Conservation (phyloP, 2,797 vertebrate genomes). For the Platyrinchus mystaceus region DNA sequence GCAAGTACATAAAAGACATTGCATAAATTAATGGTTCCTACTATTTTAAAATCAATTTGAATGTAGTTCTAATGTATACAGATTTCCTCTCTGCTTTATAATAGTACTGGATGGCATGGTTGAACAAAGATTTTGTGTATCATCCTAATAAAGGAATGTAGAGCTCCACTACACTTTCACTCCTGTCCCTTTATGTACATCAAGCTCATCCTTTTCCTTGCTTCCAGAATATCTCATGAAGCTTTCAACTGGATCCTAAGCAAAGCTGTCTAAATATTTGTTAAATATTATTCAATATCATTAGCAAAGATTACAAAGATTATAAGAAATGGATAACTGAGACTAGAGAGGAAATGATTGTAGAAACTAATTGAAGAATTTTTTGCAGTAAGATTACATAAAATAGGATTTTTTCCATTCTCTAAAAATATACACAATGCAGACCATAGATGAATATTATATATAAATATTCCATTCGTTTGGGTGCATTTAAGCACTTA, state of each 20-base stretch:
- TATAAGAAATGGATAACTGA: not conserved
- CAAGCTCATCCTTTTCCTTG: not conserved
- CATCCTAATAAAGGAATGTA: not conserved
- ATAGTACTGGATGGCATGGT: not conserved
- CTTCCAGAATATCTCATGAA: not conserved
- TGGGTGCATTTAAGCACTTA: not conserved
- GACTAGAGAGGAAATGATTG: not conserved
- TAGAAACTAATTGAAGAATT: not conserved
- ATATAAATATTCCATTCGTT: not conserved
- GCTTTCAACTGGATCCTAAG: not conserved
- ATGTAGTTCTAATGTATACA: not conserved
- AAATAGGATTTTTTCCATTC: not conserved
- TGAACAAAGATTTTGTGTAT: not conserved
- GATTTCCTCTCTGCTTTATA: not conserved
- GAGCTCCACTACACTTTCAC: not conserved
- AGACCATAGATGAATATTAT: not conserved
- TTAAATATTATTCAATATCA: not conserved
- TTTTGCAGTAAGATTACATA: not conserved
- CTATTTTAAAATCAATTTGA: not conserved
- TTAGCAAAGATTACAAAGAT: not conserved
- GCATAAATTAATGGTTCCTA: not conserved
- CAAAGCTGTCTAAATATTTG: not conserved
- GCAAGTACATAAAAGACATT: not conserved
- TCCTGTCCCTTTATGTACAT: not conserved
- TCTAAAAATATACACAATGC: not conserved